phyloP scores from a whole-genome alignment of 2,797 vertebrate species.

The Hyperoplus lanceolatus region DNA sequence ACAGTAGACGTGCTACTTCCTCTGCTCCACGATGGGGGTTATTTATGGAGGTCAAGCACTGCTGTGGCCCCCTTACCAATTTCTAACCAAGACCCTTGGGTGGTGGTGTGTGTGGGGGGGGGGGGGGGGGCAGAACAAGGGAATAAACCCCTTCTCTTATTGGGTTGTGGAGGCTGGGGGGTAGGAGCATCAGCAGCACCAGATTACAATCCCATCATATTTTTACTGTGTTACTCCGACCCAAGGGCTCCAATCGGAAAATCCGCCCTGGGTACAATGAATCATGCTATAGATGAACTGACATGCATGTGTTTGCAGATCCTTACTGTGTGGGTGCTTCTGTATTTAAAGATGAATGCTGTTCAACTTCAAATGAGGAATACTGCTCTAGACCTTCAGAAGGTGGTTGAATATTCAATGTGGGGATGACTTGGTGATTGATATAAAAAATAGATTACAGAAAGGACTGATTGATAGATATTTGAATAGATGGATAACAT shows the following conservation, averaged over 20 bases:
- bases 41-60: conserved; percentile 71
- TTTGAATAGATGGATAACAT: conserved; percentile 8
- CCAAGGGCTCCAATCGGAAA: conserved; percentile 60
- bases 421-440: conserved; percentile 9
- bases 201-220: conserved; percentile 64
- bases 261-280: conserved; percentile 51
- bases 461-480: conserved; percentile 11
- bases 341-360: conserved; percentile 16
- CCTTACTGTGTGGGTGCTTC: not conserved
- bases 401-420: conserved; percentile 4
- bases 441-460: not conserved
- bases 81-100: conserved; percentile 30
- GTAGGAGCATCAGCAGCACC: conserved; percentile 6
- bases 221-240: conserved; percentile 39
- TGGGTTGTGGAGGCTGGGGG: conserved; percentile 27
- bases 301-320: conserved; percentile 1
- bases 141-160: conserved; percentile 25
- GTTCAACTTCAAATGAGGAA: conserved; percentile 1
- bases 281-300: conserved; percentile 41
- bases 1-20: conserved; percentile 35
- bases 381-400: not conserved
- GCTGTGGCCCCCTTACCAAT: conserved; percentile 43
- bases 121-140: conserved; percentile 13
- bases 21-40: conserved; percentile 44
- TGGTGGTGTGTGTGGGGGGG: too few species aligned